Base-by-base conservation (phyloP, 2,113 vertebrate genomes). In the Oreochromis spilurus region DNA sequence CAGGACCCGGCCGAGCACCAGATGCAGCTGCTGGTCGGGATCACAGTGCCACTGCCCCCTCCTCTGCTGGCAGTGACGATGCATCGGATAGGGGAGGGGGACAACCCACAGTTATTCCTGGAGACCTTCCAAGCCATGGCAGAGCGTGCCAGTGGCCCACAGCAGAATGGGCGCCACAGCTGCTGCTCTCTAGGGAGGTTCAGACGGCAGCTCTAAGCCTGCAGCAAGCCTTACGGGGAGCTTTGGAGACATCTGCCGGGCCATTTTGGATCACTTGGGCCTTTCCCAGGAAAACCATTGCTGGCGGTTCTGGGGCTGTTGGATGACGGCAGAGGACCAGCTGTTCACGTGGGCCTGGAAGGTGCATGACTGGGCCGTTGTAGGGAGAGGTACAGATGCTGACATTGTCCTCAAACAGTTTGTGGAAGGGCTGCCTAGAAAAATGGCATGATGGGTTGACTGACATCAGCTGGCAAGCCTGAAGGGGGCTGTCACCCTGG, bases 81-180 rank as follows among this genome's bases (percentile, higher is more conserved):
- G 3, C 16, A 62, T 29, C 0, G 0, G 29, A 62, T 0, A 0
- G 58, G 14, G 9, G 29, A 19, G 58, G 9, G 29, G 16, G 16
- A 34, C 29, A 19, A 34, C 5, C 5, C 58, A 0, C 14, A 62
- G 58, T 62, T 34, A 62, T 62, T 62, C 58, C 58, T 19, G 58
- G 29, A 62, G 58, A 34, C 58, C 29, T 19, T 2, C 9, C 58
- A 62, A 62, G 16, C 16, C 16, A 62, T 62, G 1, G 34, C 58
- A 34, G 58, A 62, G 16, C 9, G 3, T 1, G 1, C 16, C 16
- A 62, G 58, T 6, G 58, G 1, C 58, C 58, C 29, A 62, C 29
- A 0, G 9, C 29, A 62, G 9, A 62, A 34, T 19, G 57, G 57
- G 57, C 5, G 3, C 29, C 14, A 19, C 57, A 34, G 57, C 26